phyloP scores from a whole-genome alignment of 2,888 invertebrate genomes.

The Lissonota sp. region DNA sequence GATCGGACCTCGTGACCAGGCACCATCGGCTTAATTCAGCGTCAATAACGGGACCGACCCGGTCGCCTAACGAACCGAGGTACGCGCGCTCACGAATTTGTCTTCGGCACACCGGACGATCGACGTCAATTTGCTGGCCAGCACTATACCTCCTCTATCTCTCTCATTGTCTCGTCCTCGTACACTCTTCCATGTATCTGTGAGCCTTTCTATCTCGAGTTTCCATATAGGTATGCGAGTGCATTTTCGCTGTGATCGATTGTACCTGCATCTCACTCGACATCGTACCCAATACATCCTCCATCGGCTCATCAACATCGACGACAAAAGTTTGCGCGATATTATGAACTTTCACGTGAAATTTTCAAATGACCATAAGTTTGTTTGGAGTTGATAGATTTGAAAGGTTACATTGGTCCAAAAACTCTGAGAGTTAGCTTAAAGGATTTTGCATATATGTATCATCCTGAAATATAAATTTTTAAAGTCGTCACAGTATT shows the following conservation, averaged over 20 bases:
- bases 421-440: too few species aligned
- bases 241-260: conserved; percentile 47
- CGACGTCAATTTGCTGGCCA: conserved; percentile 48
- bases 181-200: conserved; percentile 29
- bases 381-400: too few species aligned
- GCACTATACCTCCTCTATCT: conserved; percentile 1
- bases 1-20: conserved; percentile 16
- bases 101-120: conserved; percentile 47
- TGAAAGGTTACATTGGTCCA: too few species aligned
- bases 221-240: conserved; percentile 42
- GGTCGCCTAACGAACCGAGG: conserved; percentile 44
- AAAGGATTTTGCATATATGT: too few species aligned
- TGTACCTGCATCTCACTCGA: conserved; percentile 47
- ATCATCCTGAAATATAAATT: too few species aligned
- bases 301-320: too few species aligned
- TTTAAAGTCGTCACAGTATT: too few species aligned
- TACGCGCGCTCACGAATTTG: conserved; percentile 45
- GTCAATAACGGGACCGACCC: conserved; percentile 45
- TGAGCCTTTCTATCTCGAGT: conserved; percentile 24
- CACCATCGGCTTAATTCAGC: conserved; percentile 36
- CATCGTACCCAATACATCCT: too few species aligned
- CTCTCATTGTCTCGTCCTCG: conserved; percentile 20
- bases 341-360: too few species aligned
- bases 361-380: too few species aligned
- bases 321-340: too few species aligned